phyloP scores from a whole-genome alignment of 2,113 vertebrate species.

The Piaya cayana region DNA sequence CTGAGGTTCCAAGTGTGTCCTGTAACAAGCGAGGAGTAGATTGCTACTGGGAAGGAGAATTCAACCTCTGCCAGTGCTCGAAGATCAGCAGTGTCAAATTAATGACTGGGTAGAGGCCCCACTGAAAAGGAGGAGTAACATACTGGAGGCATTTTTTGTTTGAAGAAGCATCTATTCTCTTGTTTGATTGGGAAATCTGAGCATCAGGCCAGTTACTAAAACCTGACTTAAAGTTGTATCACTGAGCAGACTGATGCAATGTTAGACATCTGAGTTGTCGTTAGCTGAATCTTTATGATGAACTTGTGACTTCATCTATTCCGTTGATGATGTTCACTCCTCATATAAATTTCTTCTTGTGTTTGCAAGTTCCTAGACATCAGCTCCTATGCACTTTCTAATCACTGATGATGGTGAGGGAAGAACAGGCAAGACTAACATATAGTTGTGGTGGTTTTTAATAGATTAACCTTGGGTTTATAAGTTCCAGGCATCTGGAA shows the following conservation, averaged over 20 bases:
- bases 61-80: neutral
- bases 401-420: neutral
- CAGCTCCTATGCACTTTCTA: neutral
- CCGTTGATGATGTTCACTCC: accelerated
- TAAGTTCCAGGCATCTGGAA: neutral
- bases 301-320: neutral
- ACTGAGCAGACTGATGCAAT: neutral
- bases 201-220: neutral
- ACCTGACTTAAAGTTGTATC: neutral
- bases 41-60: neutral
- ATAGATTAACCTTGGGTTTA: neutral
- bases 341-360: neutral
- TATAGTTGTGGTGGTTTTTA: accelerated
- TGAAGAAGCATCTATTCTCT: neutral
- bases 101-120: neutral
- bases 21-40: neutral
- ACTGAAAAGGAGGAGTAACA: neutral
- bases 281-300: neutral
- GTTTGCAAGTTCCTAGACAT: neutral
- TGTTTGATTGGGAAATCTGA: neutral
- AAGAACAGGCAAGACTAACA: neutral
- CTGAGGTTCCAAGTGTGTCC: neutral
- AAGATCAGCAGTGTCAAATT: neutral
- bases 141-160: neutral
- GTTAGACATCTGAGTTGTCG: neutral